phyloP scores from a whole-genome alignment of 1,140 invertebrate genomes.

The Aphelenchoides avenae region DNA sequence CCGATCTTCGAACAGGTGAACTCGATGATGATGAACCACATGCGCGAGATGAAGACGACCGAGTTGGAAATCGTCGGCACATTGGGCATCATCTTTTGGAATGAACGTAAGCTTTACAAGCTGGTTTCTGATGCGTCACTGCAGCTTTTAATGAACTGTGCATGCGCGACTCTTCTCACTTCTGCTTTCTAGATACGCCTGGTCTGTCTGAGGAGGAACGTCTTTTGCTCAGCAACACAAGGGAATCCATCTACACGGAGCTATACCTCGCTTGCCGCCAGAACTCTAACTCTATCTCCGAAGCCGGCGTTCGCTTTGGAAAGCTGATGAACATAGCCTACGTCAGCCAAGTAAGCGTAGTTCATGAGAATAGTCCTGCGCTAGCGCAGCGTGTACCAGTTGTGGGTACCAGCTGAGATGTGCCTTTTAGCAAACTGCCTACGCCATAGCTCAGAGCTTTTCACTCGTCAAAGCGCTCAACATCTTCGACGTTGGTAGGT shows the following conservation, averaged over 20 bases:
- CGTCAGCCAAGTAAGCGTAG: conserved; percentile 20
- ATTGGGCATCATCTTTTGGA: conserved; percentile 32
- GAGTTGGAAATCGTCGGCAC: conserved; percentile 26
- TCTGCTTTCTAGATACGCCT: conserved; percentile 5
- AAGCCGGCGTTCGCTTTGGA: conserved; percentile 23
- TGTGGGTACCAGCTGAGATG: too few relatives aligned
- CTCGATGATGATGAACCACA: conserved; percentile 12
- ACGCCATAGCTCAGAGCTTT: too few relatives aligned
- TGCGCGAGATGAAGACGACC: conserved; percentile 11
- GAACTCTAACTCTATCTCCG: not conserved
- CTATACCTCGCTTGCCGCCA: conserved; percentile 25
- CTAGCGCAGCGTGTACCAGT: too few relatives aligned
- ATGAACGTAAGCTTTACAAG: conserved; percentile 20
- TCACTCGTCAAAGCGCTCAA: too few relatives aligned
- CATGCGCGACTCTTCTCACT: not conserved
- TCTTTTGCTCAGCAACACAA: conserved; percentile 18
- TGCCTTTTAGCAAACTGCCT: too few relatives aligned
- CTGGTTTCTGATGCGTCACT: conserved; percentile 9
- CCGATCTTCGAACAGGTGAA: conserved; percentile 13
- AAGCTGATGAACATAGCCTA: conserved; percentile 22
- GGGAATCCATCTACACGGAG: conserved; percentile 17
- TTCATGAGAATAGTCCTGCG: too few relatives aligned
- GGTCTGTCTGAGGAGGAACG: conserved; percentile 12
- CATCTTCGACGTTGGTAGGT: too few relatives aligned
- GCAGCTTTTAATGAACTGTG: not conserved